Percentiles rank a stretch among this genome's conserved stretches.
Evolutionary conservation across 2,113 vertebrate genomes (phyloP).

Genomic region (Phasianus colchicus): DNA sequence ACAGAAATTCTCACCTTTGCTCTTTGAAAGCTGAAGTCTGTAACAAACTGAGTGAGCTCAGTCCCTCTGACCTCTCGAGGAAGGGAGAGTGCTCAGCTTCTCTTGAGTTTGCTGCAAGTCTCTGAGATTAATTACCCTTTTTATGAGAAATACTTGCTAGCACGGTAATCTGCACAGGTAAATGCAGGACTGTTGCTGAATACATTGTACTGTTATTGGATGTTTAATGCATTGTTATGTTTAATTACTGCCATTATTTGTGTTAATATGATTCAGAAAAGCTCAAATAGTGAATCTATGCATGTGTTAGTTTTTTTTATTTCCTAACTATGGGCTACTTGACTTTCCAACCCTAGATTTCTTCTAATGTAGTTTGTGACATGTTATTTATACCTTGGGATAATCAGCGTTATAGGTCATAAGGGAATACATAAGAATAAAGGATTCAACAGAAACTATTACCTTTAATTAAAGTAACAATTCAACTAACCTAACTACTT

Average conservation of each 20-base stretch:
- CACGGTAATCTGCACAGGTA: background rate
- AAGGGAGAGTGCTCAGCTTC: background rate
- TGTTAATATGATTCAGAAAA: background rate
- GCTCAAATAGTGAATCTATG: background rate
- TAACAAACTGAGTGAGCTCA: background rate
- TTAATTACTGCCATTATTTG: background rate
- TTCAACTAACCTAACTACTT: background rate
- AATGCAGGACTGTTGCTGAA: background rate
- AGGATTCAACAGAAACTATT: background rate
- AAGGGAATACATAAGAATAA: background rate
- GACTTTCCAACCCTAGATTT: background rate
- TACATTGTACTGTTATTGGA: background rate
- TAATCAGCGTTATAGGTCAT: background rate
- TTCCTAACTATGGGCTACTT: background rate
- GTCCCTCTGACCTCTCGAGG: background rate
- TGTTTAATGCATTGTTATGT: background rate
- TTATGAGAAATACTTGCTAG: background rate
- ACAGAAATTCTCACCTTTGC: background rate
- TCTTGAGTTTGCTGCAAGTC: background rate
- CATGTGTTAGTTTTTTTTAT: background rate
- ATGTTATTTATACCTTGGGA: background rate
- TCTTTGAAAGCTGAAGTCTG: background rate
- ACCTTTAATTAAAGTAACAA: slow-evolving; percentile 17
- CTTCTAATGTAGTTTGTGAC: background rate
- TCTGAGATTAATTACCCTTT: background rate